Percentiles rank a stretch among this genome's conserved stretches.
phyloP scores from a whole-genome alignment of 1,140 invertebrate species.

The Trigoniulus corallinus region DNA sequence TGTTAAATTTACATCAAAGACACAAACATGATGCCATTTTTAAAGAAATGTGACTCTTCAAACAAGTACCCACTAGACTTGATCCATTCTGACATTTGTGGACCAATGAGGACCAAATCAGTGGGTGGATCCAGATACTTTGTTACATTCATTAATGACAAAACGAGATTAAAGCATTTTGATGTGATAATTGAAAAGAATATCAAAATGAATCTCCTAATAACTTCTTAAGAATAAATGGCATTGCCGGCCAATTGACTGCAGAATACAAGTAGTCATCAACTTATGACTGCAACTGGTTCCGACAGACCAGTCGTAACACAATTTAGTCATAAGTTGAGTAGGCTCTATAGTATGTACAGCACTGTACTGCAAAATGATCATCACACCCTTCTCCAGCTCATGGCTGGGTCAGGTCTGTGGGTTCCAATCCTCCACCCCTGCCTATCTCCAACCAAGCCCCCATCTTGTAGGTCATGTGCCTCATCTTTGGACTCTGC shows the following conservation, averaged over 20 bases:
- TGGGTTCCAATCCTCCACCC: too few relatives aligned
- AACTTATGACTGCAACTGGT: too few relatives aligned
- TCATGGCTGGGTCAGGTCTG: too few relatives aligned
- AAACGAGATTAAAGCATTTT: constrained; percentile 6
- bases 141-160: constrained; percentile 24
- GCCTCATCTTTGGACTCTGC: too few relatives aligned
- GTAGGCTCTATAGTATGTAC: too few relatives aligned
- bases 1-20: not conserved
- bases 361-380: too few relatives aligned
- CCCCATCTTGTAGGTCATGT: too few relatives aligned
- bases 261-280: too few relatives aligned
- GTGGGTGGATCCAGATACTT: constrained; percentile 20
- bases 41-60: not conserved
- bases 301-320: too few relatives aligned
- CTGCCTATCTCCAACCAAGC: too few relatives aligned
- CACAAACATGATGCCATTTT: not conserved
- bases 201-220: not conserved
- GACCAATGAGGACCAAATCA: constrained; percentile 20
- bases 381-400: too few relatives aligned
- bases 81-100: constrained; percentile 22
- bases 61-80: constrained; percentile 14
- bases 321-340: too few relatives aligned
- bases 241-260: not conserved
- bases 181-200: constrained; percentile 4
- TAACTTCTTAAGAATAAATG: not conserved